phyloP scores from a whole-genome alignment of 2,113 vertebrate genomes.

The Halcyon senegalensis region DNA sequence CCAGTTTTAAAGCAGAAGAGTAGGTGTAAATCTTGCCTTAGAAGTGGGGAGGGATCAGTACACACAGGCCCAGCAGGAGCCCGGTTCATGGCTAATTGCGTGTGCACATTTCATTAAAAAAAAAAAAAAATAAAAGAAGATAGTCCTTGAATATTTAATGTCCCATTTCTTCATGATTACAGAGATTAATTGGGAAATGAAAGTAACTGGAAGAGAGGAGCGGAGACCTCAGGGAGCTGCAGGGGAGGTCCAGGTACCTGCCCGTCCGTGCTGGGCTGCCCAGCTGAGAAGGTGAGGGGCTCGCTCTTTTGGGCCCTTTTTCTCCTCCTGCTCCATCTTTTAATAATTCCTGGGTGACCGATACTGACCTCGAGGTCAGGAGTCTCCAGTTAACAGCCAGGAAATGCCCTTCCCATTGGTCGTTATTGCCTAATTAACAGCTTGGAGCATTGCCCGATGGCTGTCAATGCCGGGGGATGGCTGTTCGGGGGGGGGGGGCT shows the following conservation, averaged over 20 bases:
- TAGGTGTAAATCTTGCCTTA: background rate
- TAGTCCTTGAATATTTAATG: background rate
- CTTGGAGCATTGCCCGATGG: background rate
- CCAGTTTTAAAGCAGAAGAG: background rate
- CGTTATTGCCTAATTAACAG: slow-evolving; percentile 58
- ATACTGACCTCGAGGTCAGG: slow-evolving; percentile 11
- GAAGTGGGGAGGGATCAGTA: slow-evolving; percentile 1
- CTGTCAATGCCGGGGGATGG: background rate
- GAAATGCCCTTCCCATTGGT: slow-evolving; percentile 55
- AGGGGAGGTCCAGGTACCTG: background rate
- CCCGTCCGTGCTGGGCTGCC: background rate
- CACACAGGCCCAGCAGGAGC: background rate
- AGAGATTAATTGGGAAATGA: background rate
- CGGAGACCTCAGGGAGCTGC: background rate
- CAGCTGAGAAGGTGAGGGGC: background rate
- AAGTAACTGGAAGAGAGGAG: background rate
- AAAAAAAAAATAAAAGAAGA: background rate
- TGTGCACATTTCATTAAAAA: background rate
- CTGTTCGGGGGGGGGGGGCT: background rate
- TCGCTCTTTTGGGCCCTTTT: background rate
- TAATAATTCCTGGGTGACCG: slow-evolving; percentile 33
- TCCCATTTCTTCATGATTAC: background rate
- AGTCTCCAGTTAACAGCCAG: slow-evolving; percentile 13
- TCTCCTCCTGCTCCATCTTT: background rate
- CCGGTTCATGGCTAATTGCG: background rate